Evolutionary conservation across 2,113 vertebrate species (phyloP).

Genomic region (Dissostichus mawsoni): DNA sequence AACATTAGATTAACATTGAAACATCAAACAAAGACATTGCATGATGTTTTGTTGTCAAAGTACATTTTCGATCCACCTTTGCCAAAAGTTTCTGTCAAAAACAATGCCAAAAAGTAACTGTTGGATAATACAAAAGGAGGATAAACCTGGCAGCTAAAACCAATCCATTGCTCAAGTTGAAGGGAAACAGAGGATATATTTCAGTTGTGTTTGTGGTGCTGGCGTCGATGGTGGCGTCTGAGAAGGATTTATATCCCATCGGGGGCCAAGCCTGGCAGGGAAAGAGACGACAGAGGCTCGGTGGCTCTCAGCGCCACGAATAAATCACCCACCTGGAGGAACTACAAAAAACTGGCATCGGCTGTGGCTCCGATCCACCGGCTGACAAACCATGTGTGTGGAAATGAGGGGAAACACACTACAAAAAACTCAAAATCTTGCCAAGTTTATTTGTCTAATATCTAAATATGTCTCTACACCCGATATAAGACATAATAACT

Average conservation of each 20-base stretch:
- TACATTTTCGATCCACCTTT: background rate
- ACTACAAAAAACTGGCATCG: slow-evolving; percentile 62
- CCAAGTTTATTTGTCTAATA: too few relatives aligned
- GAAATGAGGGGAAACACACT: slow-evolving; percentile 60
- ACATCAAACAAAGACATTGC: background rate
- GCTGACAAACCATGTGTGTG: slow-evolving; percentile 54
- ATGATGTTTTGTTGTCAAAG: background rate
- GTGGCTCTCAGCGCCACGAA: slow-evolving; percentile 63
- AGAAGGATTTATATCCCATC: slow-evolving; percentile 71
- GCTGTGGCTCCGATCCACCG: slow-evolving; percentile 56
- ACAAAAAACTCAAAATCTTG: too few relatives aligned
- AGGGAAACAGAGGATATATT: slow-evolving; percentile 24
- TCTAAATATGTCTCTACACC: too few relatives aligned
- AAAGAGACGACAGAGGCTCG: slow-evolving; percentile 61
- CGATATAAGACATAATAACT: too few relatives aligned
- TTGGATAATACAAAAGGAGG: slow-evolving; percentile 15
- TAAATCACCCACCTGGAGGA: slow-evolving; percentile 81
- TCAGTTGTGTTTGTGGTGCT: slow-evolving; percentile 47
- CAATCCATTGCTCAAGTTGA: slow-evolving; percentile 6
- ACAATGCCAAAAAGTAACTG: slow-evolving; percentile 27
- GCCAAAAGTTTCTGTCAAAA: slow-evolving; percentile 14
- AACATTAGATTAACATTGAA: background rate
- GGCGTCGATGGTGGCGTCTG: slow-evolving; percentile 23
- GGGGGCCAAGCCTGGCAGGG: slow-evolving; percentile 71
- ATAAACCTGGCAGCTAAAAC: too few relatives aligned